These are phyloP conservation scores for Podargus strigoides DNA, from an alignment of 2,797 vertebrate species.

Conservation along the genomic window DNA sequence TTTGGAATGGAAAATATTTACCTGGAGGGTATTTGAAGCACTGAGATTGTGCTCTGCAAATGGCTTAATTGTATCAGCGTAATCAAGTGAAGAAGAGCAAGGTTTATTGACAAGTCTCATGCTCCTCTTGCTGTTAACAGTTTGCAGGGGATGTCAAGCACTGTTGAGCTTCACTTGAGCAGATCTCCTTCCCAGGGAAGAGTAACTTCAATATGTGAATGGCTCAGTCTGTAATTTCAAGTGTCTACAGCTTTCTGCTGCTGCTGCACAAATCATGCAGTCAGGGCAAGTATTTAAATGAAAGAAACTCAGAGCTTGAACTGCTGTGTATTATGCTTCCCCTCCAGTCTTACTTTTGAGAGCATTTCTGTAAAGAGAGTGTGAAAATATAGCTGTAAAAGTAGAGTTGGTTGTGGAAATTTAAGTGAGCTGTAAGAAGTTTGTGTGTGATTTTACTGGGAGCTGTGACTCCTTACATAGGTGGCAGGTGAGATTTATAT, in stretches of 20 bases:
- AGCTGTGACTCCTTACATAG: rapidly evolving
- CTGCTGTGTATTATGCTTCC: neutral
- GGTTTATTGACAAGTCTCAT: conserved; percentile 8
- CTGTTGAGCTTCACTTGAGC: neutral
- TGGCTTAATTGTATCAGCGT: conserved; percentile 79
- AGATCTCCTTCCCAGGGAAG: neutral
- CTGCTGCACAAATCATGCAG: neutral
- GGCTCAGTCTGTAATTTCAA: neutral
- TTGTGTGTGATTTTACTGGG: neutral
- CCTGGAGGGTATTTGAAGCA: conserved; percentile 62
- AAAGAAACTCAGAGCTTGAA: neutral
- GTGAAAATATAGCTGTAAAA: neutral
- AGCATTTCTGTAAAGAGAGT: neutral
- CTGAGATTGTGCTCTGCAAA: conserved; percentile 65
- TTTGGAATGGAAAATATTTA: conserved; percentile 71
- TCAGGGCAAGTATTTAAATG: neutral
- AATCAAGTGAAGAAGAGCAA: conserved; percentile 50
- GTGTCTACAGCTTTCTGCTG: neutral
- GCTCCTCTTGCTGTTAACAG: neutral
- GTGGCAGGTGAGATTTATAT: neutral
- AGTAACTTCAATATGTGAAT: neutral
- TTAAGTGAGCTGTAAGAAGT: neutral
- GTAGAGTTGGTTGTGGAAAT: neutral
- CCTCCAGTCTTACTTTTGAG: neutral
- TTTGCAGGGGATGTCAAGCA: neutral